Evolutionary conservation across 2,888 invertebrate species (phyloP), one percentile per base, ranked within the genome.

Genomic region (Aleiodes alternator): DNA sequence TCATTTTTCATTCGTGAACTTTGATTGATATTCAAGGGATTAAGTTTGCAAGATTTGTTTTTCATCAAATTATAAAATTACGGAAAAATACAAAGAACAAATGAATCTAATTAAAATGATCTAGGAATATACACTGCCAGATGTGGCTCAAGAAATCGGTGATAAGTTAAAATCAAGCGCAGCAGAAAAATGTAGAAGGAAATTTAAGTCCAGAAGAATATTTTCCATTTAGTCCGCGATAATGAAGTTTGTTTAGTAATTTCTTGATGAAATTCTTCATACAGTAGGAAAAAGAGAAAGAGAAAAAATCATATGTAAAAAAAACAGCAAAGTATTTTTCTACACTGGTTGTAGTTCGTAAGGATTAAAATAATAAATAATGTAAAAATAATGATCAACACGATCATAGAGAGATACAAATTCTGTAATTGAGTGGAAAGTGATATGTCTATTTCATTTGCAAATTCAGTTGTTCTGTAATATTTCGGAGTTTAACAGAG

Each of bases 61-160:
- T 43, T 4, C 38, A 38, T 38, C 0, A 38, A 76, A 79, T 73
- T 76, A 78, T 69, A 69, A 51, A 29, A 31, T 70, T 79, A 81
- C 79, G 76, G 73, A 73, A 12, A 55, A 75, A 77, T 66, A 8
- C 38, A 14, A 69, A 68, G 38, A 55, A 34, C 50, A 77, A 61
- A 64, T 74, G 23, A 23, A 23, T 23, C 23, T 73, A 50, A 72
- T 72, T 71, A 73, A 73, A 51, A 70, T 59, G 11, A 43, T 70
- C 68, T 69, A 72, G 79, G 78, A 79, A 84, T 79, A 83, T 83
- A 85, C 87, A 87, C 87, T 87, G 87, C 87, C 87, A 82, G 83
- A 83, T 82, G 81, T 84, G 87, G 87, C 87, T 86, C 87, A 87
- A 87, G 86, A 86, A 6, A 82, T 86, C 84, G 76, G 76, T 80